phyloP scores from a whole-genome alignment of 2,797 vertebrate species.

The Gobio occitaniae region DNA sequence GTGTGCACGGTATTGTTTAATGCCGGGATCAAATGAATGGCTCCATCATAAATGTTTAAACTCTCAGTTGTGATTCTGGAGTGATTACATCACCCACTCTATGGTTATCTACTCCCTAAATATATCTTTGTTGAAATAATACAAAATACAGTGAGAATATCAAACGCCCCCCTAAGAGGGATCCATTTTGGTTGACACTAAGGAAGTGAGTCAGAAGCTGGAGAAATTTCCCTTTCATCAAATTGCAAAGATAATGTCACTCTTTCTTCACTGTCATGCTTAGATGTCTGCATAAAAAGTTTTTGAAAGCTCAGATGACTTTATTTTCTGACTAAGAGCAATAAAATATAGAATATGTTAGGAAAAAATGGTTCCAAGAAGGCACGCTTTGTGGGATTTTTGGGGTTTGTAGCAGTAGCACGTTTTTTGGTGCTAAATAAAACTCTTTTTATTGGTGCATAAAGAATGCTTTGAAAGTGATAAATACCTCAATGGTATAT shows the following conservation, averaged over 20 bases:
- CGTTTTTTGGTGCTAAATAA: constrained; percentile 2
- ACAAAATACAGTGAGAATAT: constrained; percentile 38
- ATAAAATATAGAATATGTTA: not conserved
- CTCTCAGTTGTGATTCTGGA: constrained; percentile 47
- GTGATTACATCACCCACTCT: constrained; percentile 55
- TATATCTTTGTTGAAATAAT: constrained; percentile 39
- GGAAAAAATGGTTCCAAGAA: not conserved
- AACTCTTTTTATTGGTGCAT: constrained; percentile 7
- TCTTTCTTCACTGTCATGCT: constrained; percentile 13
- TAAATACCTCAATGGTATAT: not conserved
- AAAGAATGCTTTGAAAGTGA: constrained; percentile 10
- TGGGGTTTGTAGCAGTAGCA: not conserved
- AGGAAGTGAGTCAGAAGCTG: constrained; percentile 29
- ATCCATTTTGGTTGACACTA: constrained; percentile 48
- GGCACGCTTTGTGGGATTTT: not conserved
- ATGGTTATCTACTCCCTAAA: constrained; percentile 45
- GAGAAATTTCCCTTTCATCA: constrained; percentile 41
- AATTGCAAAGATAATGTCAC: constrained; percentile 46
- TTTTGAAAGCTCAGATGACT: not conserved
- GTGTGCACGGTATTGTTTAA: constrained; percentile 68
- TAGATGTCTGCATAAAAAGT: not conserved
- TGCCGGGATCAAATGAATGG: constrained; percentile 61
- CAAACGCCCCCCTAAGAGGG: constrained; percentile 34
- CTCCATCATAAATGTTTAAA: constrained; percentile 51
- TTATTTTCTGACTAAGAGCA: not conserved